Evolutionary conservation across 1,140 invertebrate species (phyloP), one percentile per base, ranked within the genome.

Genomic region (Nephotettix cincticeps): DNA sequence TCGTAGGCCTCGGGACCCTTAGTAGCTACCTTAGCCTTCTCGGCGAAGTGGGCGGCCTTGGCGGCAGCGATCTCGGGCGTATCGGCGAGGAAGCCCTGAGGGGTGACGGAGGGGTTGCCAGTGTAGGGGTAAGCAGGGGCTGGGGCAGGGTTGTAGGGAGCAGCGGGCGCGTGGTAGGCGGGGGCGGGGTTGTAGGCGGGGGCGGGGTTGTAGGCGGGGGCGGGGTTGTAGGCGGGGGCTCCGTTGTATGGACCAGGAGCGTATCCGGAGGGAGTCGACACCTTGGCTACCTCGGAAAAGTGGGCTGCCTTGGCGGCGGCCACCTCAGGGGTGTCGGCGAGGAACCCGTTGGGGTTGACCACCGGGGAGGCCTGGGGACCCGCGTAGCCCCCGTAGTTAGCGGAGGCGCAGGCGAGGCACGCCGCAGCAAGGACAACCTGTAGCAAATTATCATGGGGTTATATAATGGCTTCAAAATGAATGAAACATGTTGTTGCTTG

Each of bases 281-380:
- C 69, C 56, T 63, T 64, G 21, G 32, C 75, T 45, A 73, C 67
- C 45, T 58, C 76, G 70, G 73, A 70, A 63, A 71, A 69, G 66
- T 72, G 77, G 70, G 73, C 75, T 70, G 67, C 66, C 69, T 76
- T 78, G 69, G 77, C 78, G 45, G 70, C 74, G 36, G 73, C 76
- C n/a, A 76, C 75, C 69, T 75, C 74, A 40, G 68, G 58, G 27
- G 75, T 74, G 66, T 77, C 75, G 19, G 63, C 71, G 58, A 72
- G 64, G 66, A 66, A 68, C 28, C 43, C 71, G 28, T 29, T 63
- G 58, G 40, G 45, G 43, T 6, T 65, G 14, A 66, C 64, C 40
- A 69, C 47, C 1, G 68, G 67, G 58, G 67, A 45, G 32, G 64
- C 69, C 69, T 61, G 68, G 23, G 67, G 36, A 19, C 65, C 58